Evolutionary conservation across 53 echinoderm and acorn worm genomes (phyloP), one percentile per base, ranked within the genome.

Genomic region (Echinarachnius parma): DNA sequence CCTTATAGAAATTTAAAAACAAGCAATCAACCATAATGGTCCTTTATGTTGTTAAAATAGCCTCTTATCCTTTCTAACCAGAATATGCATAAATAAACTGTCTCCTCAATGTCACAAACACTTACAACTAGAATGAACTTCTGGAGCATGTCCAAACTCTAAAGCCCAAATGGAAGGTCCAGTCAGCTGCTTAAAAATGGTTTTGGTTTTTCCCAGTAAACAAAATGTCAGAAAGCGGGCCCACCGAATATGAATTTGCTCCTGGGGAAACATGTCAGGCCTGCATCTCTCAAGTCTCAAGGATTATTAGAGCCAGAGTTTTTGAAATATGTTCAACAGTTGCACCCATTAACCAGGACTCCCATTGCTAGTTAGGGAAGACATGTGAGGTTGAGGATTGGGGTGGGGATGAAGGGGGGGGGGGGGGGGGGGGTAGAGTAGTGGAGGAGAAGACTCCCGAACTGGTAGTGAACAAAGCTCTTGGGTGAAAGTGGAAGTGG

Each of bases 241-340:
- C 39, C 39, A 39, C 24, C 13, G 37, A 21, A 37, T 37, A 39
- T 62, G 36, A 37, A 22, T 15, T 3, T n/a, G 24, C 65, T 65
- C 19, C 36, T 45, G 47, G 46, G 65, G 46, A 39, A 65, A 23
- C 65, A 28, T 47, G 65, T 44, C 44, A 46, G 46, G 15, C 39
- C 7, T n/a, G n/a, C n/a, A n/a, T n/a, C n/a, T n/a, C n/a, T n/a
- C 29, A 28, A 25, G 24, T 47, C 7, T 65, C 30, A 1, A 28
- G 65, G 39, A 46, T 28, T 46, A n/a, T n/a, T n/a, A n/a, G n/a
- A 47, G 65, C 39, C 46, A 46, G 25, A 65, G 16, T 39, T 39
- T 57, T 72, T 72, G 74, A 72, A 72, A 72, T 72, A 72, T 72
- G 57, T n/a, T 16, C 74, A 57, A 72, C 74, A 72, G 74, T 72